Percentiles rank a stretch among this genome's conserved stretches.
phyloP scores from a whole-genome alignment of 2,113 vertebrate species.

The Oncorhynchus nerka region DNA sequence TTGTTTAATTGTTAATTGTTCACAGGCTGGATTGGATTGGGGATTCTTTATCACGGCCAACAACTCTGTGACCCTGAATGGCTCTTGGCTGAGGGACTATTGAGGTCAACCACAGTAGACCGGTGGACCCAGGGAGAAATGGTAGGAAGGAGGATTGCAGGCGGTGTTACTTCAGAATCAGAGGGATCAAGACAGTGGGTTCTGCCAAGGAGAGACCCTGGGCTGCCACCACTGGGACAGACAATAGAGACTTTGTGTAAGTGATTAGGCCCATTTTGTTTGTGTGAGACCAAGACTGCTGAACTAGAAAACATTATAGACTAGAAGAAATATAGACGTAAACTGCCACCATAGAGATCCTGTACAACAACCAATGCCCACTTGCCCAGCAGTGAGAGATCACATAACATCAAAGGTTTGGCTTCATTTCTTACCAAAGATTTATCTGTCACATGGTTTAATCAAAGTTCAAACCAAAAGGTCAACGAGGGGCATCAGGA shows the following conservation, averaged over 20 bases:
- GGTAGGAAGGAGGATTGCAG: background rate
- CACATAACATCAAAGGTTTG: too few relatives aligned
- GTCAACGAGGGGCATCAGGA: background rate
- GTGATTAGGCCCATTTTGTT: background rate
- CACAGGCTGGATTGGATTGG: slow-evolving; percentile 25
- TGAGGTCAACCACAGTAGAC: background rate
- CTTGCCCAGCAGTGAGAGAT: too few relatives aligned
- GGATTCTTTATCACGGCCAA: slow-evolving; percentile 21
- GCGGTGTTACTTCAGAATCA: background rate
- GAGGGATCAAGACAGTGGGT: background rate
- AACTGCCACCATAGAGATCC: too few relatives aligned
- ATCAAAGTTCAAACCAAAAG: background rate
- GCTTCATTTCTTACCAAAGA: too few relatives aligned
- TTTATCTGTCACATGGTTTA: background rate
- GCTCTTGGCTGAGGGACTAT: too few relatives aligned
- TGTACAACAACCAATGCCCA: too few relatives aligned
- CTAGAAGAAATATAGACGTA: too few relatives aligned
- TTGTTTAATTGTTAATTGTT: too few relatives aligned
- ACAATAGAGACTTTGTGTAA: background rate
- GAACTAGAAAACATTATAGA: background rate
- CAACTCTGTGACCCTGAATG: slow-evolving; percentile 14
- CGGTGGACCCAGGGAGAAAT: background rate
- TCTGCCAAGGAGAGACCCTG: background rate
- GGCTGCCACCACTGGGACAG: background rate
- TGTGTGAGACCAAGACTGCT: background rate